Base-by-base conservation (phyloP, 1,140 invertebrate species). In the Drosophila ercepeae region DNA sequence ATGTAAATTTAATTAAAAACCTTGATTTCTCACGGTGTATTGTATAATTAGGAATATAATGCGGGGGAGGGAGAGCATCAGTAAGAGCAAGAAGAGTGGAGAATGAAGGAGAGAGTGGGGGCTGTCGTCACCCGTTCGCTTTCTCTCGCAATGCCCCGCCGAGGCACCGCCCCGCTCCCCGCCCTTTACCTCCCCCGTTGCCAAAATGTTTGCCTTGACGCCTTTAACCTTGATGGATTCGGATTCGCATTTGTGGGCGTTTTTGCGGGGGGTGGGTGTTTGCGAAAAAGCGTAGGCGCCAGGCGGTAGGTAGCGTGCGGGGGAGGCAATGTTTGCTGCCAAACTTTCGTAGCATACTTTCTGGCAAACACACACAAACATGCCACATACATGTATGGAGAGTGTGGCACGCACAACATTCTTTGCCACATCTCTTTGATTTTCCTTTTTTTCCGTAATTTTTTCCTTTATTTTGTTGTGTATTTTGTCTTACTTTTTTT, bases 191-290 rank as follows among this genome's bases (percentile, higher is more conserved):
- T 32, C 25, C 4, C 23, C 9, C 54, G 36, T 55, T 55, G 78
- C 78, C 59, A 84, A 83, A 78, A 78, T 84, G 70, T 78, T 83
- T 78, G 75, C 75, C 55, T 67, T 83, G 79, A 49, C 70, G 79
- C 59, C 67, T 83, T 78, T 78, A 83, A 75, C 78, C 78, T 83
- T 83, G 75, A 75, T 75, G 70, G 64, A 78, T 78, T 61, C 59
- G 70, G 64, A 78, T 78, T 61, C 59, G 34, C 55, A 55, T 55
- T 65, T 52, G 13, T 34, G 27, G 55, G 41, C 55, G 44, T 36
- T 72, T 39, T n/a, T 34, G n/a, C 7, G n/a, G 9, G 4, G 34
- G 29, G 49, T 14, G 18, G n/a, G n/a, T n/a, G 23, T 39, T 39
- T 32, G 29, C 29, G 9, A 32, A 32, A 16, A 48, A 44, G 23